Conservation (phyloP, 2,888 invertebrate genomes). For the Zootermopsis nevadensis region DNA sequence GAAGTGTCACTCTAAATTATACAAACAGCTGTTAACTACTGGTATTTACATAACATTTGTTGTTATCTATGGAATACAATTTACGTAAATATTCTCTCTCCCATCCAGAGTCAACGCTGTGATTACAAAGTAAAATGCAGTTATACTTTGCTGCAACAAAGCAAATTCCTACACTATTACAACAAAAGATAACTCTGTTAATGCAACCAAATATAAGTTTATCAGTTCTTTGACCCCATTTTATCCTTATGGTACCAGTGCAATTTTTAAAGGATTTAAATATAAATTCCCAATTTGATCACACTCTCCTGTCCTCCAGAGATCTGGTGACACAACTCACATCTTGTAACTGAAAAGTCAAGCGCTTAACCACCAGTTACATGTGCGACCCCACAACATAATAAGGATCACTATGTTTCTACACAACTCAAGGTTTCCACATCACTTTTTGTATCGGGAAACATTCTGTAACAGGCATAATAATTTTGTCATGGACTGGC, state of each 20-base stretch:
- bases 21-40: constrained; percentile 33
- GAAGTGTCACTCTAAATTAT: background rate
- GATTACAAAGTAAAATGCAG: background rate
- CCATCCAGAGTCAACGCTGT: background rate
- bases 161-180: background rate
- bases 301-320: background rate
- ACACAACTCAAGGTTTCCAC: no score
- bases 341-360: background rate
- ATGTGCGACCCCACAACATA: background rate
- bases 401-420: background rate
- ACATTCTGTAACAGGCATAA: background rate
- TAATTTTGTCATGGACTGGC: background rate
- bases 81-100: constrained; percentile 5
- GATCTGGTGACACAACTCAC: background rate
- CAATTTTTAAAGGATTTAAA: background rate
- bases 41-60: background rate
- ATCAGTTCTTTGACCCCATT: no score
- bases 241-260: no score
- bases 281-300: background rate
- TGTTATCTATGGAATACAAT: background rate
- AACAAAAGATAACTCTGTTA: background rate
- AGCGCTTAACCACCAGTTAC: background rate
- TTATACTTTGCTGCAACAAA: background rate
- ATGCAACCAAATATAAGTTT: background rate
- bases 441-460: no score